These are phyloP conservation scores for Venustoraphidia nigricollis DNA, from an alignment of 2,888 invertebrate genomes.

Conservation along the genomic window DNA sequence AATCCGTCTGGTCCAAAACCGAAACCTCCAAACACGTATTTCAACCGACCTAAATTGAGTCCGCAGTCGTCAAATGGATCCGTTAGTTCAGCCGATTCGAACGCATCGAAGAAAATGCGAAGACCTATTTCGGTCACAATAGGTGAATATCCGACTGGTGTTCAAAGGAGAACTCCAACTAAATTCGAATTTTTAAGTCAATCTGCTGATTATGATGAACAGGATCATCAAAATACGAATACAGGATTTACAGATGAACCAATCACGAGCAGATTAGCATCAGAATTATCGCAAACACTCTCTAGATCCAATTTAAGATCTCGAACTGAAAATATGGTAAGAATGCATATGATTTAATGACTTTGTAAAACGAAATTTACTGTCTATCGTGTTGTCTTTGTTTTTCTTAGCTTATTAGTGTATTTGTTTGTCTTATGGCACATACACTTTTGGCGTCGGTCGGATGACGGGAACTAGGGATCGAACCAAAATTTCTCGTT, in stretches of 20 bases:
- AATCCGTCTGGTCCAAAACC: conserved; percentile 43
- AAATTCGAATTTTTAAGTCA: conserved; percentile 49
- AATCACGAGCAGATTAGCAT: conserved; percentile 50
- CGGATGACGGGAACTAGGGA: too few relatives aligned
- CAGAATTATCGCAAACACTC: conserved; percentile 57
- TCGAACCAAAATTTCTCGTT: too few relatives aligned
- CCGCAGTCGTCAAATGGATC: conserved; percentile 17
- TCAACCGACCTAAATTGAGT: conserved; percentile 30
- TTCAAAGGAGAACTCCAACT: conserved; percentile 45
- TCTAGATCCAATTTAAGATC: conserved; percentile 62
- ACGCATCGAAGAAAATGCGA: conserved; percentile 30
- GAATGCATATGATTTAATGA: conserved; percentile 15
- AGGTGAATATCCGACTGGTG: conserved; percentile 47
- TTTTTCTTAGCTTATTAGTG: too few relatives aligned
- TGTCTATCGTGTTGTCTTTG: not conserved
- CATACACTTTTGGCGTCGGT: too few relatives aligned
- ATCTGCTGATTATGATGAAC: conserved; percentile 27
- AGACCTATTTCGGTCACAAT: conserved; percentile 54
- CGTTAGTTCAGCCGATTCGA: conserved; percentile 13
- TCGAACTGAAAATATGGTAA: conserved; percentile 50
- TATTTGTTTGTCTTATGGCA: too few relatives aligned
- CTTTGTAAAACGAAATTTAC: not conserved
- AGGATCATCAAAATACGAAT: conserved; percentile 14
- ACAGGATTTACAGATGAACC: conserved; percentile 24
- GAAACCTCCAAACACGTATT: conserved; percentile 55